Evolutionary conservation across 2,113 vertebrate genomes (phyloP).

Genomic region (Corythornis cristatus): DNA sequence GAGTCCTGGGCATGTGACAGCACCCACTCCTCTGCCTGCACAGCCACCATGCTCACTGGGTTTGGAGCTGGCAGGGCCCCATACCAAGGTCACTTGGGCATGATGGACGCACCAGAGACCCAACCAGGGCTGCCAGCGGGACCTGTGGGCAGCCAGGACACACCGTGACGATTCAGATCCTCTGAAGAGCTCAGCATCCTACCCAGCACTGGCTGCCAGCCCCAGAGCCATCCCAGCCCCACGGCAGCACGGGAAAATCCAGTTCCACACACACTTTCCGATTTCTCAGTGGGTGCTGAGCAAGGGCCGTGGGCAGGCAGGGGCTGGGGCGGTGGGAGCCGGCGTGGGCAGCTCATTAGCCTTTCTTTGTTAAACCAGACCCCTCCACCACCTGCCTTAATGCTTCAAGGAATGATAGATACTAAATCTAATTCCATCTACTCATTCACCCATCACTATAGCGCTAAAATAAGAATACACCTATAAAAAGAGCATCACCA

Average conservation of each 20-base stretch:
- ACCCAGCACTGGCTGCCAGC: neutral
- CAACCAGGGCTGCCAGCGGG: neutral
- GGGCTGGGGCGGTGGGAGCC: neutral
- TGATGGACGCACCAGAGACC: neutral
- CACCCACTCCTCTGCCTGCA: neutral
- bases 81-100: neutral
- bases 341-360: neutral
- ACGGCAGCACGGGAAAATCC: neutral
- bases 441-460: constrained; percentile 49
- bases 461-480: constrained; percentile 59
- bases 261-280: neutral
- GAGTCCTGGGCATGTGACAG: neutral
- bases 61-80: neutral
- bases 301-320: neutral
- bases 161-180: neutral
- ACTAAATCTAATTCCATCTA: constrained; percentile 58
- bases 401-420: constrained; percentile 34
- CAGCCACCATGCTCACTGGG: rapidly evolving
- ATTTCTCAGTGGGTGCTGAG: rapidly evolving
- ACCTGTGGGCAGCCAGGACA: neutral
- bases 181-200: neutral
- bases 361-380: neutral
- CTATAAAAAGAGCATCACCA: constrained; percentile 62
- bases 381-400: neutral
- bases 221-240: neutral